These are phyloP conservation scores for Heteropelma amictum DNA, from an alignment of 2,888 invertebrate genomes.

Conservation along the genomic window DNA sequence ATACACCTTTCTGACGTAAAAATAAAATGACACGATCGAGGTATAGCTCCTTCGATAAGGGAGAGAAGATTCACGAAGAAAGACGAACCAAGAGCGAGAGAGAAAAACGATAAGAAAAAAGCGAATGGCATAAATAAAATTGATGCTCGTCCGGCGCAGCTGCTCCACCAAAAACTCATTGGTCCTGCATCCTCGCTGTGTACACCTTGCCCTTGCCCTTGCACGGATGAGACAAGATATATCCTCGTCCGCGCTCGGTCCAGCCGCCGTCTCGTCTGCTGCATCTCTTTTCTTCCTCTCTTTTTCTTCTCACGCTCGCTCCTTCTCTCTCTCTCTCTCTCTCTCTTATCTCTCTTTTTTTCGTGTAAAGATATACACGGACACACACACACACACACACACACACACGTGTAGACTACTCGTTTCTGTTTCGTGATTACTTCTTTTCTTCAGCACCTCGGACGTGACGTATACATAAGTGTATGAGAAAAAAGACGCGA, in stretches of 20 bases:
- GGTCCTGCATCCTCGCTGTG: slow-evolving; percentile 50
- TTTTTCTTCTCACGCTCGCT: slow-evolving; percentile 8
- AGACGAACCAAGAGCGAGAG: slow-evolving; percentile 19
- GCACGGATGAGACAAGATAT: slow-evolving; percentile 38
- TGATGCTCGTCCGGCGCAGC: slow-evolving; percentile 56
- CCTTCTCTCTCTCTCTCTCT: slow-evolving; percentile 5
- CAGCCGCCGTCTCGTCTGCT: not conserved
- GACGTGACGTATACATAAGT: not conserved
- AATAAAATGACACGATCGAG: slow-evolving; percentile 19
- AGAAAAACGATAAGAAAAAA: not conserved
- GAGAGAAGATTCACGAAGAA: too few species aligned
- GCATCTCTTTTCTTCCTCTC: not conserved
- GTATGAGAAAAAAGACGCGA: not conserved
- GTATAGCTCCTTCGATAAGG: not conserved
- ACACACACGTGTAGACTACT: not conserved
- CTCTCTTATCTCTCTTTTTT: not conserved
- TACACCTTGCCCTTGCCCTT: slow-evolving; percentile 43
- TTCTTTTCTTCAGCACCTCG: slow-evolving; percentile 17
- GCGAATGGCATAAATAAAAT: slow-evolving; percentile 58
- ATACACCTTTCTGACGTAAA: slow-evolving; percentile 18
- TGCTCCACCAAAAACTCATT: slow-evolving; percentile 63
- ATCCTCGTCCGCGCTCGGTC: slow-evolving; percentile 17
- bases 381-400: too few species aligned
- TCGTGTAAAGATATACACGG: not conserved
- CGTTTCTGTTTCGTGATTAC: slow-evolving; percentile 29